These are phyloP conservation scores for Thereva nobilitata DNA, from an alignment of 2,888 invertebrate genomes.

Conservation along the genomic window DNA sequence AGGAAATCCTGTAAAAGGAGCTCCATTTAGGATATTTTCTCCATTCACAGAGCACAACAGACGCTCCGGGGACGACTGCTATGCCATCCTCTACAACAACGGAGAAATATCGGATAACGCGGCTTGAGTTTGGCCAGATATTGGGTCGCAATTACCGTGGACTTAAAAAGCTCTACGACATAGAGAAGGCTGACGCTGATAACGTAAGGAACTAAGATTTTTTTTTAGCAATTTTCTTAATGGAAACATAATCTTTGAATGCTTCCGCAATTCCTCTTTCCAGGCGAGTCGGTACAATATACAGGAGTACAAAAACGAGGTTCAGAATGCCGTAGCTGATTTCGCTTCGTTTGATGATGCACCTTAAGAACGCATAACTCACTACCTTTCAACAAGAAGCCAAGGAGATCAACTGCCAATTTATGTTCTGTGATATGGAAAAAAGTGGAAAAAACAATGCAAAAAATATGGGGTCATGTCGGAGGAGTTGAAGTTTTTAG, in stretches of 20 bases:
- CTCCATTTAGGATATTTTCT: not conserved
- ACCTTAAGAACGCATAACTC: not conserved
- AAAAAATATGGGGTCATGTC: no score
- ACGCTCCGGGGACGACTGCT: constrained; percentile 36
- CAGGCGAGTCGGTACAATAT: constrained; percentile 56
- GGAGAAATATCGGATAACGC: constrained; percentile 53
- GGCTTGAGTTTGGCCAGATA: constrained; percentile 55
- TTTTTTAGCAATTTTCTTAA: constrained; percentile 19
- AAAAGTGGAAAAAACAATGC: no score
- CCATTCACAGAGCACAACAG: constrained; percentile 1
- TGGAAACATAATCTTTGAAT: constrained; percentile 16
- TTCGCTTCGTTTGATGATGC: constrained; percentile 26
- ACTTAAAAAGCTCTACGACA: constrained; percentile 51
- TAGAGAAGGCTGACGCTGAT: constrained; percentile 54
- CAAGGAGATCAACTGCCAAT: no score
- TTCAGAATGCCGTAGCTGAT: constrained; percentile 47
- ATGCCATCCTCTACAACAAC: constrained; percentile 50
- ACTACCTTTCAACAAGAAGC: no score
- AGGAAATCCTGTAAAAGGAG: not conserved
- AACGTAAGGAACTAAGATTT: constrained; percentile 50
- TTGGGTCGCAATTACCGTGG: constrained; percentile 56
- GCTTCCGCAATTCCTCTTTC: constrained; percentile 11
- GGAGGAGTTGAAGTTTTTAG: no score
- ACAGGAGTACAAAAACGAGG: constrained; percentile 52
- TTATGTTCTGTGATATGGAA: no score